Evolutionary conservation across 2,888 invertebrate species (phyloP).

Genomic region (Phasia obesa): DNA sequence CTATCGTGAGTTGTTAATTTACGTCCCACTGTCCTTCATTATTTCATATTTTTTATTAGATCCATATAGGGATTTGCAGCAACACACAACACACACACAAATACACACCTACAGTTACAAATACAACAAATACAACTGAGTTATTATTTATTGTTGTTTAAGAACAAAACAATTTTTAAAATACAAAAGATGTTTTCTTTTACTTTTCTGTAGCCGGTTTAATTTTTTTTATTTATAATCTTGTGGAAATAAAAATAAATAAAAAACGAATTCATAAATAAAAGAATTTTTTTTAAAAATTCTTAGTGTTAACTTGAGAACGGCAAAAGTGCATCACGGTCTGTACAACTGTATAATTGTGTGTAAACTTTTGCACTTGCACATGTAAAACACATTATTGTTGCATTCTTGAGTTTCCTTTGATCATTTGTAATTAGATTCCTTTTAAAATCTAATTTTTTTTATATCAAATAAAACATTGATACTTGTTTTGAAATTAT

Average conservation of each 20-base stretch:
- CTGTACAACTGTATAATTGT: not conserved
- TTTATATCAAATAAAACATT: not conserved
- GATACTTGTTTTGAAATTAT: too few species aligned
- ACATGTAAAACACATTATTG: slow-evolving; percentile 3
- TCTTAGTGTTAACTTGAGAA: slow-evolving; percentile 15
- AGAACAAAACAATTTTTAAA: slow-evolving; percentile 53
- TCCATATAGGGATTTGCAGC: not conserved
- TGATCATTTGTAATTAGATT: not conserved
- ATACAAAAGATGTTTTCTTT: slow-evolving; percentile 48
- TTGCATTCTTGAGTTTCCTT: slow-evolving; percentile 1
- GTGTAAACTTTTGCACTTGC: slow-evolving; percentile 46
- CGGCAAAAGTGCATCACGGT: slow-evolving; percentile 27
- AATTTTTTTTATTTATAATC: slow-evolving; percentile 29
- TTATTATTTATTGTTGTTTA: slow-evolving; percentile 44
- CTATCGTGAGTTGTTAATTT: too few species aligned
- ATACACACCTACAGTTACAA: not conserved
- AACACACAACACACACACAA: not conserved
- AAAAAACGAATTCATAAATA: slow-evolving; percentile 49
- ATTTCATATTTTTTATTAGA: slow-evolving; percentile 2
- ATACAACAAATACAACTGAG: slow-evolving; percentile 11
- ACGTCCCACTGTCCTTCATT: slow-evolving; percentile 17
- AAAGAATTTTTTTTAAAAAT: slow-evolving; percentile 51
- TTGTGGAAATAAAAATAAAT: slow-evolving; percentile 8
- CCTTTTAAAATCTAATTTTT: not conserved
- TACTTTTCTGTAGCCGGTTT: slow-evolving; percentile 8